These are phyloP conservation scores for Apeira syringaria DNA, from an alignment of 2,888 invertebrate genomes.

Conservation along the genomic window DNA sequence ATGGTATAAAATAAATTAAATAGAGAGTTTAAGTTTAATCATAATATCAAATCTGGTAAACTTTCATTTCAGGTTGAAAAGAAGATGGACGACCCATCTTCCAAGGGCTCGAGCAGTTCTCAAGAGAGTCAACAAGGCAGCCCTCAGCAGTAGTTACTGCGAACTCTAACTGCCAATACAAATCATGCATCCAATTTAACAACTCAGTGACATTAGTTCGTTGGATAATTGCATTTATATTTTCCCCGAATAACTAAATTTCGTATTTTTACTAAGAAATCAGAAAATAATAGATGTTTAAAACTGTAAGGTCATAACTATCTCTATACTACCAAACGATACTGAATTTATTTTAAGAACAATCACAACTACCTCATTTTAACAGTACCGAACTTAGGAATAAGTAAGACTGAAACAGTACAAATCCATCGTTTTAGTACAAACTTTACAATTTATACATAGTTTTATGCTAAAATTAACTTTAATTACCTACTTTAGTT, in stretches of 20 bases:
- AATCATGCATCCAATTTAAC: conserved; percentile 8
- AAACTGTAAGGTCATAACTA: not conserved
- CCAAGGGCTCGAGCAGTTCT: conserved; percentile 66
- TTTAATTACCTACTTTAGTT: conserved; percentile 59
- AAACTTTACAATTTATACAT: conserved; percentile 49
- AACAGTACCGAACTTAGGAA: conserved; percentile 50
- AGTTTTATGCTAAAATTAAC: conserved; percentile 46
- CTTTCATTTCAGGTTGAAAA: conserved; percentile 68
- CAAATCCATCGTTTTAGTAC: conserved; percentile 70
- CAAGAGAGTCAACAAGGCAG: conserved; percentile 63
- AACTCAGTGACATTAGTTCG: conserved; percentile 31
- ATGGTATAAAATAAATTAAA: no score
- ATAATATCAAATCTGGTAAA: no score
- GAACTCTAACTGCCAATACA: conserved; percentile 2
- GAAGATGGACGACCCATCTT: conserved; percentile 63
- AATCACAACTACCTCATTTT: conserved; percentile 59
- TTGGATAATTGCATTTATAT: conserved; percentile 24
- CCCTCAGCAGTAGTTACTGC: conserved; percentile 55
- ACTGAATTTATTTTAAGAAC: conserved; percentile 1
- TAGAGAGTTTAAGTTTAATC: no score
- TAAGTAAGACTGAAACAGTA: conserved; percentile 78
- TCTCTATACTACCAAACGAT: not conserved
- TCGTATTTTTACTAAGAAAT: conserved; percentile 1
- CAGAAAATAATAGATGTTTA: not conserved
- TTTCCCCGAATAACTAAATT: conserved; percentile 5